Conservation (phyloP, 2,888 invertebrate species). For the Microctonus hyperodae region DNA sequence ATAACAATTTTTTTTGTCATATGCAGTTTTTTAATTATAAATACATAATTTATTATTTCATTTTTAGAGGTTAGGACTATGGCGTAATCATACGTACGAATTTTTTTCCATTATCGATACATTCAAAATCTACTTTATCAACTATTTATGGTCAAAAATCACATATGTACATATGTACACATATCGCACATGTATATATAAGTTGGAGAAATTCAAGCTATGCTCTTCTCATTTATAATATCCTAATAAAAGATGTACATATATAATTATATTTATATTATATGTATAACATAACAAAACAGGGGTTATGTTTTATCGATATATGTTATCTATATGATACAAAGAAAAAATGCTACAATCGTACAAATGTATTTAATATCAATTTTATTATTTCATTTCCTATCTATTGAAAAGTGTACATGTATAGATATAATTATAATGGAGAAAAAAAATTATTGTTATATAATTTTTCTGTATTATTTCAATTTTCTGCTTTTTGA, state of each 20-base stretch:
- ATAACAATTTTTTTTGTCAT: too few relatives aligned
- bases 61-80: not conserved
- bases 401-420: not conserved
- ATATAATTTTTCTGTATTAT: constrained; percentile 57
- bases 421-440: not conserved
- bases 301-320: not conserved
- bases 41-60: not conserved
- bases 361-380: not conserved
- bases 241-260: not conserved
- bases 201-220: not conserved
- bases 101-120: not conserved
- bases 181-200: not conserved
- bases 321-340: not conserved
- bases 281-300: not conserved
- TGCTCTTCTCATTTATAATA: not conserved
- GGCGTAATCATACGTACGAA: not conserved
- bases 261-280: not conserved
- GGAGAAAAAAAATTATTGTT: not conserved
- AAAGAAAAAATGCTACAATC: not conserved
- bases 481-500: constrained; percentile 91
- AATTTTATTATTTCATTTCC: not conserved
- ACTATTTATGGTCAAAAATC: not conserved
- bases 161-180: not conserved
- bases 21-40: too few relatives aligned
- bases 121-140: not conserved